Percentiles rank a stretch among this genome's conserved stretches.
Evolutionary conservation across 2,888 invertebrate species (phyloP).

Genomic region (Drosophila acutilabella): DNA sequence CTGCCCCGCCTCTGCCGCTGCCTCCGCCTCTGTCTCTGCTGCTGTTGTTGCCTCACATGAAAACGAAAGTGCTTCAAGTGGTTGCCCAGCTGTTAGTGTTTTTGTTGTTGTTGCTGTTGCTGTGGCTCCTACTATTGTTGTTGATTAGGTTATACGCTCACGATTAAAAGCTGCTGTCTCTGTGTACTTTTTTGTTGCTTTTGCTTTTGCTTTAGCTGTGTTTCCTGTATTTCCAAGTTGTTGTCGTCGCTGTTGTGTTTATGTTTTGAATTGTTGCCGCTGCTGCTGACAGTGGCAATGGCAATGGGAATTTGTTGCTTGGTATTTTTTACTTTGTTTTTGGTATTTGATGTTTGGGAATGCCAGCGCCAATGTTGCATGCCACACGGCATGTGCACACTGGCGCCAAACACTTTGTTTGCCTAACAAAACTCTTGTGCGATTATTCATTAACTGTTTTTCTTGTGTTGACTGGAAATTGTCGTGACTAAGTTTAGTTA

Average conservation of each 20-base stretch:
- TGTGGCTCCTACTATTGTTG: constrained; percentile 28
- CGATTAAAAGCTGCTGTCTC: constrained; percentile 57
- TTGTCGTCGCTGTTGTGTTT: constrained; percentile 30
- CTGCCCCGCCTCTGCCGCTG: neutral
- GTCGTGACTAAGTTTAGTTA: constrained; percentile 7
- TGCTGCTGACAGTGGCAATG: constrained; percentile 49
- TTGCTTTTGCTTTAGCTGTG: constrained; percentile 36
- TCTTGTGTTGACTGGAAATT: neutral
- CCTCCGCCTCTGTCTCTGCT: neutral
- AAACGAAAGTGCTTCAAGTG: constrained; percentile 83
- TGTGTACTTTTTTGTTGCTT: constrained; percentile 32
- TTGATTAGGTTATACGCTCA: constrained; percentile 51
- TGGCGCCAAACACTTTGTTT: constrained; percentile 71
- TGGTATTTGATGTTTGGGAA: constrained; percentile 16
- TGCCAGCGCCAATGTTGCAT: constrained; percentile 53
- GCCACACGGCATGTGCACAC: constrained; percentile 53
- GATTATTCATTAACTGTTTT: constrained; percentile 2
- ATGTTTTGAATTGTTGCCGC: constrained; percentile 39
- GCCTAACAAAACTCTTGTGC: constrained; percentile 51
- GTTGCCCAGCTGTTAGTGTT: constrained; percentile 66
- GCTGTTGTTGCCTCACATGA: constrained; percentile 73
- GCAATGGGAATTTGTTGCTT: constrained; percentile 48
- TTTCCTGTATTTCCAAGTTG: constrained; percentile 78
- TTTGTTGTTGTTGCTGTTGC: constrained; percentile 6
- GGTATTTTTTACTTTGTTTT: neutral